Conservation (phyloP, 2,797 vertebrate species). For the Garrulus glandarius region DNA sequence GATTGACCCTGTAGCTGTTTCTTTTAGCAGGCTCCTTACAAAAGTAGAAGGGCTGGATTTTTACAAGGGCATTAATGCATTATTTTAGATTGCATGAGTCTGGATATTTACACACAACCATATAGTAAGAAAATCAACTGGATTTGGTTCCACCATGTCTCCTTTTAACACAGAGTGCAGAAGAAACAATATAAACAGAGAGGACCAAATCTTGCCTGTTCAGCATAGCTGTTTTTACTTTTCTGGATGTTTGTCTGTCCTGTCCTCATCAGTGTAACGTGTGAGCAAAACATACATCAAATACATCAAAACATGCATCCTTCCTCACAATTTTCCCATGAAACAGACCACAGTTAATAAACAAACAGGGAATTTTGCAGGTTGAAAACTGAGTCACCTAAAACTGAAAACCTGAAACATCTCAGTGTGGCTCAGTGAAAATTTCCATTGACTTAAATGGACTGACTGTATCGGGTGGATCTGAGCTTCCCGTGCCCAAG, state of each 20-base stretch:
- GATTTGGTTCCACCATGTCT: neutral
- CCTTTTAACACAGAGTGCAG: neutral
- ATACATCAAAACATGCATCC: neutral
- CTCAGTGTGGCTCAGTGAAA: neutral
- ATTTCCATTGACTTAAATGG: neutral
- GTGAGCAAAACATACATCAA: neutral
- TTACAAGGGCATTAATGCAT: neutral
- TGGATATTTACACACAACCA: neutral
- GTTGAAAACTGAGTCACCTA: neutral
- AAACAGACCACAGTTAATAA: neutral
- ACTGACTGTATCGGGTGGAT: neutral
- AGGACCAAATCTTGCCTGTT: neutral
- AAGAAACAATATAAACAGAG: neutral
- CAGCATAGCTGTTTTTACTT: neutral
- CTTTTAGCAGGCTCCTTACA: slow-evolving; percentile 41
- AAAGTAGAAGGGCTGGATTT: slow-evolving; percentile 19
- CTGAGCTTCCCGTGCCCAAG: neutral
- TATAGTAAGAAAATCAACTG: neutral
- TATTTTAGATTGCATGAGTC: neutral
- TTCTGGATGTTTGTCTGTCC: neutral
- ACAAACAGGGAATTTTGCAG: neutral
- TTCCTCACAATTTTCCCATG: neutral
- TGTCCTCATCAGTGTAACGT: neutral
- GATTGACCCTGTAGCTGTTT: slow-evolving; percentile 12
- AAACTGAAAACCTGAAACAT: neutral